These are phyloP conservation scores for Limnodromus scolopaceus DNA, from an alignment of 2,797 vertebrate species.

Conservation along the genomic window DNA sequence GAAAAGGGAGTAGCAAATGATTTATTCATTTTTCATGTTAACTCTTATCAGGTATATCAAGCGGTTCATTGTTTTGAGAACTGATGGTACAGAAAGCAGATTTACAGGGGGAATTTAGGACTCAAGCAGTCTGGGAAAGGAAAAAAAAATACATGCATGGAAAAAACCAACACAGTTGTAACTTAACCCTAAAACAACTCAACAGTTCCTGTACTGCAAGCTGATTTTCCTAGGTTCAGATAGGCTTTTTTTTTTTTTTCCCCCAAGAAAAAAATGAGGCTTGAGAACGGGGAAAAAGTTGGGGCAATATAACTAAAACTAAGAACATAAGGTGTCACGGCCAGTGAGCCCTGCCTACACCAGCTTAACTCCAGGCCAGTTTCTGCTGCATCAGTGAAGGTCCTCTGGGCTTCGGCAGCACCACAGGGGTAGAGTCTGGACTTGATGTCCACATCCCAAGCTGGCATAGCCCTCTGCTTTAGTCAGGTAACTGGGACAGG, in stretches of 20 bases:
- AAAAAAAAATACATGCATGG: not conserved
- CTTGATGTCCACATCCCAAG: not conserved
- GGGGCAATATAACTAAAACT: not conserved
- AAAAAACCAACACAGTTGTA: conserved; percentile 1
- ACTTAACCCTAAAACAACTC: conserved; percentile 51
- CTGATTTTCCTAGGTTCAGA: not conserved
- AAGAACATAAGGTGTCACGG: not conserved
- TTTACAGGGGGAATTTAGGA: conserved; percentile 53
- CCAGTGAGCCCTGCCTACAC: not conserved
- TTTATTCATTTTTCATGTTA: conserved; percentile 59
- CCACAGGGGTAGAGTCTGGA: not conserved
- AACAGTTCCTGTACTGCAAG: not conserved
- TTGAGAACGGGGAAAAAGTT: not conserved
- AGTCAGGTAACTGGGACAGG: not conserved
- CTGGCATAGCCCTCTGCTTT: not conserved
- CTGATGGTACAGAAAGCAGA: conserved; percentile 47
- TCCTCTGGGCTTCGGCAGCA: not conserved
- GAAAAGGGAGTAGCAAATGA: conserved; percentile 52
- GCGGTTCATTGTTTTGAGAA: conserved; percentile 53
- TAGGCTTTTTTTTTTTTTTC: not conserved
- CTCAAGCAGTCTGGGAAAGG: conserved; percentile 21
- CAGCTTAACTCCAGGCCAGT: not conserved
- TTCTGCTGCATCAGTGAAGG: not conserved
- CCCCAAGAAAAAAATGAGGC: not conserved
- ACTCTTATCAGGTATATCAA: conserved; percentile 66